Evolutionary conservation across 2,797 vertebrate species (phyloP).

Genomic region (Hozukius guyotensis): DNA sequence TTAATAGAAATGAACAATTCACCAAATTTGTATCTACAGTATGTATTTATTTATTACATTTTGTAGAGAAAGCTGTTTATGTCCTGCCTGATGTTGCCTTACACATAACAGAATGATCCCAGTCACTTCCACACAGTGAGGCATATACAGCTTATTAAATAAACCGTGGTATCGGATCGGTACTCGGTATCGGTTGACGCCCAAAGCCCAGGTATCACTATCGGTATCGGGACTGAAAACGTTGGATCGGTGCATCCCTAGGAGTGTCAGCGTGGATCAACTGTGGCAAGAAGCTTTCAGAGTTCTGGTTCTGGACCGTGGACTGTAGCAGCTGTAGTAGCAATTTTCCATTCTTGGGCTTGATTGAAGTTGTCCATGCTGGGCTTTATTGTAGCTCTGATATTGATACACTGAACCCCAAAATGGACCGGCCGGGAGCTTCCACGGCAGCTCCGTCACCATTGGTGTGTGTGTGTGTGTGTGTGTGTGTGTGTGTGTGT

Average conservation of each 20-base stretch:
- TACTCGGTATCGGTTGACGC: no score
- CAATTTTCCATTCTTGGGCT: background rate
- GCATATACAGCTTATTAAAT: no score
- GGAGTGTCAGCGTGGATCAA: no score
- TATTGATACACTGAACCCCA: background rate
- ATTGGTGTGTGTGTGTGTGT: background rate
- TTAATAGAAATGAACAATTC: no score
- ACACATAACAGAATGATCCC: no score
- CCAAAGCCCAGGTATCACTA: no score
- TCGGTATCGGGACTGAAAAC: no score
- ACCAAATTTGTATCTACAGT: no score
- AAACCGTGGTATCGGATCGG: background rate
- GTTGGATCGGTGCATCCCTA: no score
- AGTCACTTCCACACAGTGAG: no score
- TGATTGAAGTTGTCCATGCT: background rate
- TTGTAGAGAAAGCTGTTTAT: no score
- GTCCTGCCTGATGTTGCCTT: fast-evolving
- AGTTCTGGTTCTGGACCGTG: background rate
- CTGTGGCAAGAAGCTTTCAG: background rate
- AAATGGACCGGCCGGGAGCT: background rate
- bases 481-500: background rate
- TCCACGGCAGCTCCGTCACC: background rate
- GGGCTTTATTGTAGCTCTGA: background rate
- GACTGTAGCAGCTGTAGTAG: background rate
- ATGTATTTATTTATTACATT: no score